Conservation (phyloP, 2,113 vertebrate species). For the Gnathonemus longibarbis region DNA sequence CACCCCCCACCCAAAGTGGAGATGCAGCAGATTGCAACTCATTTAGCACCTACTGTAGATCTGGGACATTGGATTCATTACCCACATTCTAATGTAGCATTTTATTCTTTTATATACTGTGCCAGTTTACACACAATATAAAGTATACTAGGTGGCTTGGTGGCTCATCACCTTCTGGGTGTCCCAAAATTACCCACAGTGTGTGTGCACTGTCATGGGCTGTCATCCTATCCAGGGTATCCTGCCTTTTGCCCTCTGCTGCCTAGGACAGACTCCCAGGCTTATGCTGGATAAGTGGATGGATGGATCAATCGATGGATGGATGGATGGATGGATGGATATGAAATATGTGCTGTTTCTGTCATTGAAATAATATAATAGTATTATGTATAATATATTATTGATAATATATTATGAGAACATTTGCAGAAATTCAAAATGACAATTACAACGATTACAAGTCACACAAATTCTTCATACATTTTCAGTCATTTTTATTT, state of each 20-base stretch:
- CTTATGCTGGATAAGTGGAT: neutral
- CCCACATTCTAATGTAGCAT: neutral
- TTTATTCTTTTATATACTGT: too few species aligned
- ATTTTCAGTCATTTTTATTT: neutral
- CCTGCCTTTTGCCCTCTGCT: neutral
- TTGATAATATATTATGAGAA: too few species aligned
- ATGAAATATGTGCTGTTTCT: too few species aligned
- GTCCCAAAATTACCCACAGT: neutral
- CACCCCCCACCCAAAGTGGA: slow-evolving; percentile 24
- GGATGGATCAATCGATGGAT: neutral
- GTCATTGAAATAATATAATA: neutral
- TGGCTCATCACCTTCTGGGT: neutral
- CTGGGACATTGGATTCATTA: neutral
- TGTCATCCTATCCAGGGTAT: neutral
- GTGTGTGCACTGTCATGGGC: neutral
- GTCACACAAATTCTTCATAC: neutral
- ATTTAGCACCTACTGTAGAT: slow-evolving; percentile 12
- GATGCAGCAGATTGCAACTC: slow-evolving; percentile 48
- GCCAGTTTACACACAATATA: neutral
- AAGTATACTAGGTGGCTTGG: neutral
- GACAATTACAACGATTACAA: neutral
- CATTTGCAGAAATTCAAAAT: too few species aligned
- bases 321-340: neutral
- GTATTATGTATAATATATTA: too few species aligned
- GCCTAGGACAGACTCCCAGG: neutral